These are phyloP conservation scores for Trachymyrmex cornetzi DNA, from an alignment of 1,140 invertebrate species.

Conservation along the genomic window DNA sequence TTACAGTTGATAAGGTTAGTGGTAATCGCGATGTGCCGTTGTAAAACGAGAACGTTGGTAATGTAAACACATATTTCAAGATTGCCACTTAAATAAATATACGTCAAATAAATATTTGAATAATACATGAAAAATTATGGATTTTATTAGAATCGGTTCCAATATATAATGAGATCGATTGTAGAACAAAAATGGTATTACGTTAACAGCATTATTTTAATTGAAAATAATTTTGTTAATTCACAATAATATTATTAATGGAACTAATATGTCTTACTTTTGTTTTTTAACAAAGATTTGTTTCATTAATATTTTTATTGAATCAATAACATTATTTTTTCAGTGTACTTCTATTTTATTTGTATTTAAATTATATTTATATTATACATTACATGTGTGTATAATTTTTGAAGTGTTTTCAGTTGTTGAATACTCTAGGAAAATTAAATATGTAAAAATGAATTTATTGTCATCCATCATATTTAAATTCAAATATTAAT, in stretches of 20 bases:
- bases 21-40: constrained; percentile 3
- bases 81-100: background rate
- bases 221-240: too few relatives aligned
- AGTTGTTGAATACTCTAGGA: background rate
- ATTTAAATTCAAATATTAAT: background rate
- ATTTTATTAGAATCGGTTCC: background rate
- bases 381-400: background rate
- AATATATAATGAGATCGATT: background rate
- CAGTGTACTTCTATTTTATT: background rate
- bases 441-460: background rate
- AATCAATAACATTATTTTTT: too few relatives aligned
- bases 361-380: background rate
- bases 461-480: background rate
- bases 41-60: constrained; percentile 16
- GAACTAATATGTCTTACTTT: too few relatives aligned
- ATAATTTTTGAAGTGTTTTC: background rate
- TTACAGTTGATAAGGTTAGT: constrained; percentile 44
- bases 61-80: constrained; percentile 6
- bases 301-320: too few relatives aligned
- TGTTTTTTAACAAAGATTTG: too few relatives aligned
- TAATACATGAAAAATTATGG: background rate
- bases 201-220: too few relatives aligned
- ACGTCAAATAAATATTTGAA: background rate
- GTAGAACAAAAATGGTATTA: too few relatives aligned
- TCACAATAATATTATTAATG: too few relatives aligned